phyloP scores from a whole-genome alignment of 2,888 invertebrate species.

The Dioctria rufipes region DNA sequence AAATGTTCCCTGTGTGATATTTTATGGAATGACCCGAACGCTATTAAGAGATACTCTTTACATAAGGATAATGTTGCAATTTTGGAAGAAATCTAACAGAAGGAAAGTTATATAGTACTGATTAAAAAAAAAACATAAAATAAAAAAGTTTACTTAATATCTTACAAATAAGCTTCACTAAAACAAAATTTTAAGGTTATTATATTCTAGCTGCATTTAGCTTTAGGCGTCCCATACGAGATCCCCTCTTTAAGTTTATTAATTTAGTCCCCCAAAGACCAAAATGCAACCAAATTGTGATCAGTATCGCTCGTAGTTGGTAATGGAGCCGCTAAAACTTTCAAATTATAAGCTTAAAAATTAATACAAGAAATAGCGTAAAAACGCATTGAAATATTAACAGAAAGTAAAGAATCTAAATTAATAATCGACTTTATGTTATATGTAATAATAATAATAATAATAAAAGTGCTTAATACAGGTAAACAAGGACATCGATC shows the following conservation, averaged over 20 bases:
- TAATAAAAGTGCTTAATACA: not conserved
- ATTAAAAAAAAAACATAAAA: conserved; percentile 17
- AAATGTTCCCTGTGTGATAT: no score
- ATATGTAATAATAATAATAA: conserved; percentile 4
- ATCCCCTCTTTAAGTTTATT: not conserved
- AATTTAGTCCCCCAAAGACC: not conserved
- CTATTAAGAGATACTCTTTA: conserved; percentile 53
- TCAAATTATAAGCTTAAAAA: not conserved
- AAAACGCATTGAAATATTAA: conserved; percentile 38
- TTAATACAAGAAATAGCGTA: conserved; percentile 23
- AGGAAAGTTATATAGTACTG: not conserved
- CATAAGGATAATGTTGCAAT: conserved; percentile 43
- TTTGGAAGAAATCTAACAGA: conserved; percentile 26
- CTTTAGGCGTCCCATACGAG: conserved; percentile 1
- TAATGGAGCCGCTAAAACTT: not conserved
- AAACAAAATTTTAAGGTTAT: conserved; percentile 18
- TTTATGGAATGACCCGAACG: no score
- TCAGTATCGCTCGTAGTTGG: not conserved
- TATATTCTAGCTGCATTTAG: conserved; percentile 18
- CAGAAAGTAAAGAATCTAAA: conserved; percentile 25
- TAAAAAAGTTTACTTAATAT: conserved; percentile 12
- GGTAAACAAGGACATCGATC: not conserved
- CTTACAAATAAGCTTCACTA: conserved; percentile 41
- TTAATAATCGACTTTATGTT: conserved; percentile 35
- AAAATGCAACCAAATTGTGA: not conserved